Evolutionary conservation across 1,140 invertebrate species (phyloP).

Genomic region (Leptopilina clavipes): DNA sequence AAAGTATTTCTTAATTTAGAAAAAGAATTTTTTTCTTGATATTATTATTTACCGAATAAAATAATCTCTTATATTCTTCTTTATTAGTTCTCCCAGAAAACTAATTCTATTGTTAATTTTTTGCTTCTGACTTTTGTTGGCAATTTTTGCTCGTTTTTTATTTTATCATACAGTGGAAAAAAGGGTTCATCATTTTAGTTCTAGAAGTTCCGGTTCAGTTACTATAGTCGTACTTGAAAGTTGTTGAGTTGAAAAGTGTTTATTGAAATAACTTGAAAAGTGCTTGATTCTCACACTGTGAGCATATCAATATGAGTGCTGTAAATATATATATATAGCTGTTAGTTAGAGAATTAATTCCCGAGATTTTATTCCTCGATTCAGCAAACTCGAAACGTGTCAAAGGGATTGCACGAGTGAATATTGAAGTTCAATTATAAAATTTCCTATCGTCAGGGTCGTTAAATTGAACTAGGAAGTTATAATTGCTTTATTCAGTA

Average conservation of each 20-base stretch:
- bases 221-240: no score
- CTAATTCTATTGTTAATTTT: no score
- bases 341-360: neutral
- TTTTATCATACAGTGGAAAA: no score
- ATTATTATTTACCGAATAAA: no score
- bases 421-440: slow-evolving; percentile 11
- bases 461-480: slow-evolving; percentile 3
- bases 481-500: slow-evolving; percentile 11
- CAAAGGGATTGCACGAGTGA: neutral
- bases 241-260: no score
- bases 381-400: neutral
- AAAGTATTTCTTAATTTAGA: neutral
- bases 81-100: no score
- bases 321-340: neutral
- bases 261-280: slow-evolving; percentile 14
- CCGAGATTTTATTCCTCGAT: neutral
- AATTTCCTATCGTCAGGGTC: neutral
- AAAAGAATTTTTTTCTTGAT: no score
- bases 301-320: neutral
- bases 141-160: no score
- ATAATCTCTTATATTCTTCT: no score
- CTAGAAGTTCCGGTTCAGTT: neutral
- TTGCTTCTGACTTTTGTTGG: no score
- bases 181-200: neutral
- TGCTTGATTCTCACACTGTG: neutral